Conservation (phyloP, 2,888 invertebrate species). For the Pammene aurita region DNA sequence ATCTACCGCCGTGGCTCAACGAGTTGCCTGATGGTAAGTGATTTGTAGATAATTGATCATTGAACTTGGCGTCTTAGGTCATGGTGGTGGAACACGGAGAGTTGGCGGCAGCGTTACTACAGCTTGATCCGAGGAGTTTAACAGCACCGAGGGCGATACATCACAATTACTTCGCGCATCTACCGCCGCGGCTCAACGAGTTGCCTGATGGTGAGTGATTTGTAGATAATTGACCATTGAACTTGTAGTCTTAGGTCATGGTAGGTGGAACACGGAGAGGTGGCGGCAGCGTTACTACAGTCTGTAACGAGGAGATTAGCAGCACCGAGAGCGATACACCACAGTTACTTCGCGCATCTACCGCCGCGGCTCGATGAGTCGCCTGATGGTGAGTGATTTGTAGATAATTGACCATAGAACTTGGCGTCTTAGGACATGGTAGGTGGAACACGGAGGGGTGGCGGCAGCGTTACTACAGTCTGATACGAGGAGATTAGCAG, state of each 20-base stretch:
- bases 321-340: conserved; percentile 93
- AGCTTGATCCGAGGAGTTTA: conserved; percentile 94
- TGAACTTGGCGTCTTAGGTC: neutral
- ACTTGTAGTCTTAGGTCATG: neutral
- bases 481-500: conserved; percentile 93
- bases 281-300: conserved; percentile 93
- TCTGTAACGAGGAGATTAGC: conserved; percentile 93
- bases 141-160: conserved; percentile 93
- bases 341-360: conserved; percentile 95
- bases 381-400: conserved; percentile 12
- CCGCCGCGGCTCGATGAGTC: conserved; percentile 89
- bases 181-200: conserved; percentile 92
- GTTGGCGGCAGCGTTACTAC: conserved; percentile 93
- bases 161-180: conserved; percentile 95
- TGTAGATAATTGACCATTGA: no score
- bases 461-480: conserved; percentile 84
- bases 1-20: conserved; percentile 93
- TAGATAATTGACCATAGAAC: no score
- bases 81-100: conserved; percentile 92
- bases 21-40: conserved; percentile 21
- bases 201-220: conserved; percentile 16
- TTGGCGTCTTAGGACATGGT: neutral
- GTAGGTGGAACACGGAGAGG: conserved; percentile 91
- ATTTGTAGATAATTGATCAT: no score
- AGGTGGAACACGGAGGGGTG: no score